phyloP scores from a whole-genome alignment of 2,888 invertebrate species.

The Resseliella maxima region DNA sequence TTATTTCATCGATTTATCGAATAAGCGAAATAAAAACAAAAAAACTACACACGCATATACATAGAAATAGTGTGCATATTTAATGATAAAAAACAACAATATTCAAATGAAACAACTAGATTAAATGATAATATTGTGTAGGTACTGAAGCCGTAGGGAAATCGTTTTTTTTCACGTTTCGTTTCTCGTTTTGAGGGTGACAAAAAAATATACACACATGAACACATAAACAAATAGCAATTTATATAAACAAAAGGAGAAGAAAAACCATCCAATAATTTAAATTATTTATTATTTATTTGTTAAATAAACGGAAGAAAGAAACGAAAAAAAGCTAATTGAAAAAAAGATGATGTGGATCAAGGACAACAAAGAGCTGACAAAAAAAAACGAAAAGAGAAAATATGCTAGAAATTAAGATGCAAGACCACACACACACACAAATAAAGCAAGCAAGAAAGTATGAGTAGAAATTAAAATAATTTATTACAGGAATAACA shows the following conservation, averaged over 20 bases:
- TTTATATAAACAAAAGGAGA: slow-evolving; percentile 4
- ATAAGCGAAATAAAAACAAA: not conserved
- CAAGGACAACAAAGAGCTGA: not conserved
- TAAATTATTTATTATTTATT: slow-evolving; percentile 53
- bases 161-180: too few relatives aligned
- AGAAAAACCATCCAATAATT: slow-evolving; percentile 51
- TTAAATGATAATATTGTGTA: slow-evolving; percentile 1
- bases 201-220: not conserved
- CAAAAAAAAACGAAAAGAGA: not conserved
- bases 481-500: slow-evolving; percentile 48
- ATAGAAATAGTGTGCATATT: not conserved
- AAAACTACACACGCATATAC: not conserved
- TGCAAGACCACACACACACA: not conserved
- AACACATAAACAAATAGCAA: slow-evolving; percentile 7
- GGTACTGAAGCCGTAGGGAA: not conserved
- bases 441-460: not conserved
- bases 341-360: not conserved
- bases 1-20: not conserved
- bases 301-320: not conserved
- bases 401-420: not conserved
- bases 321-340: not conserved
- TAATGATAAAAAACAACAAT: not conserved
- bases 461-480: slow-evolving; percentile 31
- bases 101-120: not conserved
- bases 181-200: too few relatives aligned